phyloP scores from a whole-genome alignment of 1,140 invertebrate species.

The Lepidurus packardi region DNA sequence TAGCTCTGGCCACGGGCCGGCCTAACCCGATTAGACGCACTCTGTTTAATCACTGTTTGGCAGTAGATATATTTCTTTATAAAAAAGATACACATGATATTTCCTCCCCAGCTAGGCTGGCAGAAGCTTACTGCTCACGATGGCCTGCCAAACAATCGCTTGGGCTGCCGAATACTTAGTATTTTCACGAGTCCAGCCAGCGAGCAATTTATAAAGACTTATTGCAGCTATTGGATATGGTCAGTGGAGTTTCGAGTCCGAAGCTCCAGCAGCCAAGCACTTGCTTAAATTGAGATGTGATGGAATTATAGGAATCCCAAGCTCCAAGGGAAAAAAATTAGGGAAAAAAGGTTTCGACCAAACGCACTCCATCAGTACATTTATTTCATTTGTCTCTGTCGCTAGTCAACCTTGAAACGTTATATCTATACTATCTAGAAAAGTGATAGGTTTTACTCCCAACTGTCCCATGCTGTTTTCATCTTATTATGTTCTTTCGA shows the following conservation, averaged over 20 bases:
- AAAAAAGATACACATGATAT: not conserved
- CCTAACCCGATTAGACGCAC: slow-evolving; percentile 31
- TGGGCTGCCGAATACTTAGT: not conserved
- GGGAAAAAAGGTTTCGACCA: not conserved
- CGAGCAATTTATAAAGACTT: not conserved
- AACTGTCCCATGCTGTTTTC: not conserved
- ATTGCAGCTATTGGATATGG: slow-evolving; percentile 13
- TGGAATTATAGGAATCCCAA: not conserved
- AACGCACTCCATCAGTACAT: not conserved
- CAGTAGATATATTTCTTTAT: slow-evolving; percentile 22
- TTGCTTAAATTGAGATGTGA: slow-evolving; percentile 8
- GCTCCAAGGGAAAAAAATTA: not conserved
- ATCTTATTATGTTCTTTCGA: not conserved
- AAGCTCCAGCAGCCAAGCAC: not conserved
- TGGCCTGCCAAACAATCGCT: not conserved
- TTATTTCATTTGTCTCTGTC: not conserved
- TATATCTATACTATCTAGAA: not conserved
- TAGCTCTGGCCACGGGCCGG: slow-evolving; percentile 22
- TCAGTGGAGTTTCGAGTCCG: not conserved
- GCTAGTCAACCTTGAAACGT: not conserved
- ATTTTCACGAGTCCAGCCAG: not conserved
- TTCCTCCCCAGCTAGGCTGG: not conserved
- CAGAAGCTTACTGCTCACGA: not conserved
- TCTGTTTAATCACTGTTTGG: slow-evolving; percentile 29
- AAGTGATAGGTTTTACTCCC: not conserved